Evolutionary conservation across 1,140 invertebrate species (phyloP), one percentile per base, ranked within the genome.

Genomic region (Heliconius himera): DNA sequence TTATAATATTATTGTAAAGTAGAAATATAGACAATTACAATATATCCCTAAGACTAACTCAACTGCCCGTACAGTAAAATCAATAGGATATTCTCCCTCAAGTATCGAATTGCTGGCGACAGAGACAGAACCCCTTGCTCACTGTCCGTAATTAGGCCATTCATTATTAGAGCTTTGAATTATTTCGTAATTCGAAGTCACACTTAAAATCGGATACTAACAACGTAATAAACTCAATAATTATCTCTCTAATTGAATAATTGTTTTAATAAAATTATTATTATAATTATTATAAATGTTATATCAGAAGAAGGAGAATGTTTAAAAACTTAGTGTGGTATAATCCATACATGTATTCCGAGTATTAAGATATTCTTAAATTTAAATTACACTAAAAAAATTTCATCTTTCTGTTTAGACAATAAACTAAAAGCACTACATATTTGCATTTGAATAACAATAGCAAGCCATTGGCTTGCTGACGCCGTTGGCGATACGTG

Each of bases 371-470:
- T 13, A 46, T 46, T 56, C 8, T 8, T 56, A 22, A 56, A 8
- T 22, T 56, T 8, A 51, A n/a, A 18, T 6, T 18, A 2, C 8
- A 8, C 33, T 36, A 36, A 36, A 36, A 36, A 6, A 0, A 6
- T 8, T 1, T 6, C 33, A 36, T 6, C 0, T 36, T 36, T 36
- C 5, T 8, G 6, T 66, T 66, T 66, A 16, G 13, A 29, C 22
- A 26, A 66, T 66, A 16, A 26, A 29, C 18, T 29, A 11, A 29
- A 66, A 66, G 13, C 5, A 66, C 11, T 22, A 66, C 29, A 22
- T 29, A 66, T 93, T 93, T 90, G 88, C 89, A 92, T 93, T 90
- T 91, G 91, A 93, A 92, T 91, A 80, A 66, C 60, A 82, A 76
- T 77, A 78, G 75, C 66, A 79, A 51, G 79, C 22, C 26, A 66